phyloP scores from a whole-genome alignment of 2,888 invertebrate species.

The Loripinus fragilis region DNA sequence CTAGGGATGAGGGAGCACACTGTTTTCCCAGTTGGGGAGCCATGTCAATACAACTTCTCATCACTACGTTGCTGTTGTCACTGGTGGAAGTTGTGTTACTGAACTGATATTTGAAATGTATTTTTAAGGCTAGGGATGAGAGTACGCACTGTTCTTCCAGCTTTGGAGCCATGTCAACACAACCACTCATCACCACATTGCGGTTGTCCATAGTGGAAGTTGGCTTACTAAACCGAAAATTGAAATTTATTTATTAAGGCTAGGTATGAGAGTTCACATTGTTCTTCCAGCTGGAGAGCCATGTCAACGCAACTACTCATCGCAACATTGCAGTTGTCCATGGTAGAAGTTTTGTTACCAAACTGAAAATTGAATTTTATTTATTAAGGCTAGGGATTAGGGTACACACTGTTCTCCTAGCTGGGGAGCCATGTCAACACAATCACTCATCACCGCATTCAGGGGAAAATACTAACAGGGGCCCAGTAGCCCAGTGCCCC shows the following conservation, averaged over 20 bases:
- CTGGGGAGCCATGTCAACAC: neutral
- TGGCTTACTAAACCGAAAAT: slow-evolving; percentile 3
- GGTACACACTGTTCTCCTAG: neutral
- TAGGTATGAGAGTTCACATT: no score
- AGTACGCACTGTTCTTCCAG: neutral
- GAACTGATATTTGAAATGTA: no score
- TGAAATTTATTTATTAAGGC: no score
- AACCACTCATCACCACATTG: neutral
- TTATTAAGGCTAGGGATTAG: no score
- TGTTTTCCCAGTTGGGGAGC: neutral
- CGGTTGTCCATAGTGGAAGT: neutral
- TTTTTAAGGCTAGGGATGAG: neutral
- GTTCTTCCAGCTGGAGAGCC: no score
- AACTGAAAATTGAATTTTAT: no score
- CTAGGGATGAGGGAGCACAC: neutral
- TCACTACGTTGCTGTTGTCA: neutral
- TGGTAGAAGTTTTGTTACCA: no score
- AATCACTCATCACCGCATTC: neutral
- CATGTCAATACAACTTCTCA: neutral
- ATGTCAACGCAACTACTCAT: no score
- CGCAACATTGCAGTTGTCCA: no score
- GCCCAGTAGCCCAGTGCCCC: no score
- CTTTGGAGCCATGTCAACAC: neutral
- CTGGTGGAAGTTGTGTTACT: neutral
- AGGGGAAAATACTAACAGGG: no score